Conservation (phyloP, 2,113 vertebrate species). For the Cheilinus undulatus region DNA sequence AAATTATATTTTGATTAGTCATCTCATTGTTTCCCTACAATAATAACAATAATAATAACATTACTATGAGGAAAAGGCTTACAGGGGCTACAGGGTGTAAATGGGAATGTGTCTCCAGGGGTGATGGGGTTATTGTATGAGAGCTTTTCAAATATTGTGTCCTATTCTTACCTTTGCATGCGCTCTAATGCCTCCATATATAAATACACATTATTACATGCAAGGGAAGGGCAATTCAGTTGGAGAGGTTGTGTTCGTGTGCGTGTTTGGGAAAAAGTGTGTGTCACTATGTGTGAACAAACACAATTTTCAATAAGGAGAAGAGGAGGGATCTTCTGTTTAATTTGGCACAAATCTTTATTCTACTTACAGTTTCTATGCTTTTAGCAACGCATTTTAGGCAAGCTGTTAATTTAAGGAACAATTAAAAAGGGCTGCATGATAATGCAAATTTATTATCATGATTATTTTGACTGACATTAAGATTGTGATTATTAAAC, state of each 20-base stretch:
- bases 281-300: too few relatives aligned
- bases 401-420: too few relatives aligned
- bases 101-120: constrained; percentile 60
- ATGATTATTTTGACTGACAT: too few relatives aligned
- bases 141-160: constrained; percentile 76
- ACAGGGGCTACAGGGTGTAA: constrained; percentile 70
- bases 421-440: too few relatives aligned
- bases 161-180: constrained; percentile 86
- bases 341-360: too few relatives aligned
- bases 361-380: too few relatives aligned
- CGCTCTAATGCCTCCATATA: constrained; percentile 85
- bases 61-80: constrained; percentile 35
- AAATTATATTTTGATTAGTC: constrained; percentile 65
- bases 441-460: too few relatives aligned
- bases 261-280: constrained; percentile 25
- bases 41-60: constrained; percentile 50
- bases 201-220: constrained; percentile 84
- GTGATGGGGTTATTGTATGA: constrained; percentile 52
- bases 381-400: too few relatives aligned
- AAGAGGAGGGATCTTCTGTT: background rate
- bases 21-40: constrained; percentile 49
- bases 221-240: constrained; percentile 72
- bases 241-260: constrained; percentile 7
- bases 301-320: background rate
- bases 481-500: too few relatives aligned